Percentiles rank a stretch among this genome's conserved stretches.
Conservation (phyloP, 2,888 invertebrate species). For the Perdita meconis region DNA sequence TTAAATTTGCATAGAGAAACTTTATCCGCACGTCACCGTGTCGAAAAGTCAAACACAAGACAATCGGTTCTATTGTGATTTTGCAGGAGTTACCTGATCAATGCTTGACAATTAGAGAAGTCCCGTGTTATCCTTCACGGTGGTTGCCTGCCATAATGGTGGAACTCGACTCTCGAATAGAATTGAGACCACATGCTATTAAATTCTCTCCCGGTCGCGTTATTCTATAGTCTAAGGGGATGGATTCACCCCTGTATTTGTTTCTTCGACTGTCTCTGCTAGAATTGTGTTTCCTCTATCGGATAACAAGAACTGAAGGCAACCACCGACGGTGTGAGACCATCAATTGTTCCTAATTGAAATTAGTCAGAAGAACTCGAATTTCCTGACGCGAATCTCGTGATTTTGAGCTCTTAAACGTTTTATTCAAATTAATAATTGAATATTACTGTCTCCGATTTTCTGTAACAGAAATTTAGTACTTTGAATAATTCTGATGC, state of each 20-base stretch:
- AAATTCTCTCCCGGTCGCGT: slow-evolving; percentile 48
- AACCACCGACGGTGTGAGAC: slow-evolving; percentile 39
- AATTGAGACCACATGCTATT: slow-evolving; percentile 66
- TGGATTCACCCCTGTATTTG: slow-evolving; percentile 32
- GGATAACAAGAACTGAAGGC: slow-evolving; percentile 30
- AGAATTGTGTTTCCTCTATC: slow-evolving; percentile 43
- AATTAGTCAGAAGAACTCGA: slow-evolving; percentile 47
- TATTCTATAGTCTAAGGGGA: slow-evolving; percentile 37
- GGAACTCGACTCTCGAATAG: slow-evolving; percentile 55
- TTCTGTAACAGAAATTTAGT: no score
- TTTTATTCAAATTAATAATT: no score
- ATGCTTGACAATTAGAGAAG: slow-evolving; percentile 69
- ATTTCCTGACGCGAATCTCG: no score
- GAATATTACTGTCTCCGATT: not conserved
- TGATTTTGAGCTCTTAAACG: no score
- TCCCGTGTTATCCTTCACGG: slow-evolving; percentile 64
- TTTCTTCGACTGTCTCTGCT: slow-evolving; percentile 33
- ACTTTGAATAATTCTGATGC: not conserved
- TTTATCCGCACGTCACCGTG: not conserved
- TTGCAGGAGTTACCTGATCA: slow-evolving; percentile 62
- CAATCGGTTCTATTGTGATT: slow-evolving; percentile 8
- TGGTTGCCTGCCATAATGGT: slow-evolving; percentile 60
- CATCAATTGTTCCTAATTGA: slow-evolving; percentile 61
- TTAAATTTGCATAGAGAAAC: not conserved
- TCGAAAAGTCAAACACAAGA: not conserved